phyloP scores from a whole-genome alignment of 2,888 invertebrate species.

The Aricia artaxerxes region DNA sequence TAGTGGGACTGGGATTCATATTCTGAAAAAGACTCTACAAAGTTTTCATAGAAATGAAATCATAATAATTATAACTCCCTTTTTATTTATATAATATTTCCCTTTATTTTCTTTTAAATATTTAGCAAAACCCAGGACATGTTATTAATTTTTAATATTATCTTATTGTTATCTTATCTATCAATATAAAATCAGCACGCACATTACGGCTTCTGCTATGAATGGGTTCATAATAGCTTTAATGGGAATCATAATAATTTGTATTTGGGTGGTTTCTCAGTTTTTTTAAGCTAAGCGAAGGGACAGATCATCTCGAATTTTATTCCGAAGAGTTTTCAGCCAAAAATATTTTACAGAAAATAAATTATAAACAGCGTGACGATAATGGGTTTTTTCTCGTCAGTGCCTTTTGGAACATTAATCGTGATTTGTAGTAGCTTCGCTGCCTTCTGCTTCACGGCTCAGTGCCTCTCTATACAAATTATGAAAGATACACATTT shows the following conservation, averaged over 20 bases:
- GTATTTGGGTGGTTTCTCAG: not conserved
- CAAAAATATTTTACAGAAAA: conserved; percentile 2
- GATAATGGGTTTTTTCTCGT: not conserved
- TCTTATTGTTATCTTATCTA: too few species aligned
- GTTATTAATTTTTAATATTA: too few species aligned
- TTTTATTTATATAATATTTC: too few species aligned
- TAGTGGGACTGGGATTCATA: too few species aligned
- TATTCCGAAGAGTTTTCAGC: not conserved
- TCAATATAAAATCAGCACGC: too few species aligned
- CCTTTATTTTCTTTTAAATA: too few species aligned
- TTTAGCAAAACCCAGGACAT: too few species aligned
- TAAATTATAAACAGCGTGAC: conserved; percentile 16
- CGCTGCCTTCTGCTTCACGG: conserved; percentile 4
- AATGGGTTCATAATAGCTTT: not conserved
- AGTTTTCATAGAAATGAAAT: too few species aligned
- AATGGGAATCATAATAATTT: not conserved
- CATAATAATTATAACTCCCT: too few species aligned
- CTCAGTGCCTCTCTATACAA: not conserved
- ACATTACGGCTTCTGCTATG: too few species aligned
- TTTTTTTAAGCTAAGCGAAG: not conserved
- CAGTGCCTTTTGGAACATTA: not conserved
- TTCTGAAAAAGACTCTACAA: too few species aligned
- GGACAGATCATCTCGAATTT: not conserved
- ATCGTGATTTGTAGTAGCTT: not conserved
- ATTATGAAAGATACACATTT: not conserved